A percentile compares a stretch with the other conserved stretches of the same genome.
phyloP scores from a whole-genome alignment of 2,797 vertebrate species.

The Chaetophractus vellerosus region DNA sequence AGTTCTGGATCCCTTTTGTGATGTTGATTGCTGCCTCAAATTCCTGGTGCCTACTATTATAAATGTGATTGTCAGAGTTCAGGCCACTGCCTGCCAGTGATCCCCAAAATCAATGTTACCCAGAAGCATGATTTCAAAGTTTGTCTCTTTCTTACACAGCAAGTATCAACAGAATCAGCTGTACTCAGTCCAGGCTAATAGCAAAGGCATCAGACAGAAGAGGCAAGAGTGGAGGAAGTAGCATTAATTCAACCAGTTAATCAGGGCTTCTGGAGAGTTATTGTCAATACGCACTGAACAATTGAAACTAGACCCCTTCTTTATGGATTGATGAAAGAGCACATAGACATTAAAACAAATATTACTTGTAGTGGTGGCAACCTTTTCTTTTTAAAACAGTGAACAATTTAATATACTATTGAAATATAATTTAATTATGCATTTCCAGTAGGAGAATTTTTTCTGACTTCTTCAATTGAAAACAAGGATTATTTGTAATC shows the following conservation, averaged over 20 bases:
- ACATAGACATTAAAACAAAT: neutral
- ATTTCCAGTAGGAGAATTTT: slow-evolving; percentile 31
- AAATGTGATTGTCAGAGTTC: neutral
- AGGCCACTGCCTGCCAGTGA: neutral
- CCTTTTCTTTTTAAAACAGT: neutral
- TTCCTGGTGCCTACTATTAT: neutral
- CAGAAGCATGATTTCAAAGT: neutral
- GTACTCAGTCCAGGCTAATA: neutral
- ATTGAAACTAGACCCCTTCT: neutral
- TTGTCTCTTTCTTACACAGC: neutral
- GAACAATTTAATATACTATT: neutral
- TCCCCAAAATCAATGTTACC: neutral
- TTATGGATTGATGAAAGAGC: neutral
- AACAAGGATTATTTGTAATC: slow-evolving; percentile 30
- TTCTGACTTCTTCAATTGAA: slow-evolving; percentile 41
- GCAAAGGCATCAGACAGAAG: neutral
- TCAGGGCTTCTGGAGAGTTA: neutral
- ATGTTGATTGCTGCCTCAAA: neutral
- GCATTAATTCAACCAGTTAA: neutral
- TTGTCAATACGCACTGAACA: neutral
- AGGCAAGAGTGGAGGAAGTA: neutral
- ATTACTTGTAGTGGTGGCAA: neutral
- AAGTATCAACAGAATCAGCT: neutral
- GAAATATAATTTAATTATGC: neutral
- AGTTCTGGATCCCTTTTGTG: neutral